phyloP scores from a whole-genome alignment of 2,797 vertebrate species.

The Sphenopsis melanotis region DNA sequence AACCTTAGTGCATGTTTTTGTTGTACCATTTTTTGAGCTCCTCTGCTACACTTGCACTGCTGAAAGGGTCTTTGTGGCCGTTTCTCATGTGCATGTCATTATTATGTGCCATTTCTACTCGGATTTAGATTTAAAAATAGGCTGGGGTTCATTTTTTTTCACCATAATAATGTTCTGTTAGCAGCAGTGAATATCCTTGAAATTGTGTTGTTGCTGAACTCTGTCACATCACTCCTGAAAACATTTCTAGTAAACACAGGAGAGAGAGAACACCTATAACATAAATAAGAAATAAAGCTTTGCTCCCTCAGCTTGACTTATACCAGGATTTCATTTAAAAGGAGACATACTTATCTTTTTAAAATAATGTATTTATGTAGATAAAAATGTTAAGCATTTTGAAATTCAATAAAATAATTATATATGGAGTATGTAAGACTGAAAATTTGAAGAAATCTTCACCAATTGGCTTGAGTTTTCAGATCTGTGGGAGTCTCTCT shows the following conservation, averaged over 20 bases:
- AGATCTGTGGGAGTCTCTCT: neutral
- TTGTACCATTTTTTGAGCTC: neutral
- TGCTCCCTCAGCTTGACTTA: neutral
- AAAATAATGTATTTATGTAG: neutral
- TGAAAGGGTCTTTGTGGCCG: neutral
- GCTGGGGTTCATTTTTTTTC: neutral
- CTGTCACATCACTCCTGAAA: neutral
- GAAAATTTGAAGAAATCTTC: neutral
- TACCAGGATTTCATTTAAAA: neutral
- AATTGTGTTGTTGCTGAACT: neutral
- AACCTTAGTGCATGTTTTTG: rapidly evolving
- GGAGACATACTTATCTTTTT: neutral
- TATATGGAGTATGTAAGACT: neutral
- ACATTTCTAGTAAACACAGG: neutral
- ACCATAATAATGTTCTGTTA: neutral
- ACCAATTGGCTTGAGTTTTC: neutral
- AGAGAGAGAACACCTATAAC: neutral
- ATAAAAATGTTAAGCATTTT: neutral
- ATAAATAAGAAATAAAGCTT: neutral
- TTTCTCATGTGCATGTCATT: neutral
- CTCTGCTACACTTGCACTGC: neutral
- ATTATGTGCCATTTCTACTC: neutral
- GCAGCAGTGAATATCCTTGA: neutral
- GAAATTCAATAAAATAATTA: neutral
- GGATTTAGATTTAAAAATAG: neutral